A percentile compares a stretch with the other conserved stretches of the same genome.
phyloP scores from a whole-genome alignment of 30 jellyfish, hydroid and myxozoan species.

The Catostylus mosaicus region DNA sequence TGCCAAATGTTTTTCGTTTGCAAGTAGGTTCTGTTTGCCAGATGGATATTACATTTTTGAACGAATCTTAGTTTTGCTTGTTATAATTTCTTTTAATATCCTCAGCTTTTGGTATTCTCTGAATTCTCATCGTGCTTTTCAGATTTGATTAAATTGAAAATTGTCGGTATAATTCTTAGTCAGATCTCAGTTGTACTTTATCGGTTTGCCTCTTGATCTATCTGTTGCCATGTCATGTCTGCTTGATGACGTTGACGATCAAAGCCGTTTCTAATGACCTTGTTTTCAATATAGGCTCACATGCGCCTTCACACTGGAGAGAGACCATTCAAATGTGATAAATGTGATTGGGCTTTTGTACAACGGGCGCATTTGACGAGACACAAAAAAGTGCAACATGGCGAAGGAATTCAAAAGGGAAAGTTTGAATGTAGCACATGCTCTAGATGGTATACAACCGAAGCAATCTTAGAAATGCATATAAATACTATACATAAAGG shows the following conservation, averaged over 20 bases:
- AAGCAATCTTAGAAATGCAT: slow-evolving; percentile 37
- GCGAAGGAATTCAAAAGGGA: slow-evolving; percentile 26
- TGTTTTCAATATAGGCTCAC: slow-evolving; percentile 68
- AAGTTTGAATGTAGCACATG: slow-evolving; percentile 47
- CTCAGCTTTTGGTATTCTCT: too few relatives aligned
- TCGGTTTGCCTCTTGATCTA: background rate
- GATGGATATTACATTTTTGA: too few relatives aligned
- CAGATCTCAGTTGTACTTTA: too few relatives aligned
- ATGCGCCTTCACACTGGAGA: slow-evolving; percentile 69
- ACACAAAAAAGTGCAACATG: slow-evolving; percentile 33
- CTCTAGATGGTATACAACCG: slow-evolving; percentile 35
- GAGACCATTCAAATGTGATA: slow-evolving; percentile 62
- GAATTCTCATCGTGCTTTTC: too few relatives aligned
- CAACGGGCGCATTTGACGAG: slow-evolving; percentile 61
- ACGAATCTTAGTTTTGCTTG: too few relatives aligned
- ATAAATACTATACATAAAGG: slow-evolving; percentile 55
- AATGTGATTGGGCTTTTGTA: slow-evolving; percentile 56
- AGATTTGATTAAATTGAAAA: too few relatives aligned
- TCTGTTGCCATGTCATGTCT: background rate
- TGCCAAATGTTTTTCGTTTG: too few relatives aligned
- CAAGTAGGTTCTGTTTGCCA: too few relatives aligned
- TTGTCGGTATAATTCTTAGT: too few relatives aligned
- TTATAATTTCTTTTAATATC: too few relatives aligned
- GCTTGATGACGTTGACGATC: too few relatives aligned
- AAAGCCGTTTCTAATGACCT: too few relatives aligned